A percentile compares a stretch with the other conserved stretches of the same genome.
phyloP scores from a whole-genome alignment of 2,113 vertebrate genomes.

The Rhinopomastus cyanomelas region DNA sequence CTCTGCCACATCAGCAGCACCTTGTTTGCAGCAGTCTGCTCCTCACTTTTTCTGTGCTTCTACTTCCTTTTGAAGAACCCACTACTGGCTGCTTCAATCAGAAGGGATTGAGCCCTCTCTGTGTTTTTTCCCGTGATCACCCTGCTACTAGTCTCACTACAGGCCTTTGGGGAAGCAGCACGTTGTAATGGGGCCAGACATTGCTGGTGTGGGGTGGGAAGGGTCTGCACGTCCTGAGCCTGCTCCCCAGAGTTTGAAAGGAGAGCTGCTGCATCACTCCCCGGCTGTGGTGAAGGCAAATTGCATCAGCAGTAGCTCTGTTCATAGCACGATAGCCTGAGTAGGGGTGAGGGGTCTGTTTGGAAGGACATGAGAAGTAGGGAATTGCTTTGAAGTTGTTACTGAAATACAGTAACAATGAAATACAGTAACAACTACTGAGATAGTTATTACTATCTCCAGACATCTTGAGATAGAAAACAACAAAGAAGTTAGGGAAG shows the following conservation, averaged over 20 bases:
- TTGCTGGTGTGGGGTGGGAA: background rate
- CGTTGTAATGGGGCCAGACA: too few relatives aligned
- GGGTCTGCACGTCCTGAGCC: rapidly evolving
- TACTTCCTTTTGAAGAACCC: background rate
- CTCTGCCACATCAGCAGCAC: background rate
- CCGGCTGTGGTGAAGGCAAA: background rate
- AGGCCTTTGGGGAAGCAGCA: background rate
- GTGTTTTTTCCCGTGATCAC: background rate
- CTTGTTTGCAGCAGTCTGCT: too few relatives aligned
- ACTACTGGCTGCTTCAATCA: background rate
- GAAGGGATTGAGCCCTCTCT: background rate
- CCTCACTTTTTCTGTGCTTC: background rate
- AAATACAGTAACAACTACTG: too few relatives aligned
- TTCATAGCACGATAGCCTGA: rapidly evolving
- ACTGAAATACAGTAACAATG: background rate
- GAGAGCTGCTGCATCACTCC: background rate
- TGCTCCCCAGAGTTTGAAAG: background rate
- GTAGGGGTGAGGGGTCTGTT: background rate
- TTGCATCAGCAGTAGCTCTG: rapidly evolving
- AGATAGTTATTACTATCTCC: too few relatives aligned
- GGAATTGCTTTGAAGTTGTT: background rate
- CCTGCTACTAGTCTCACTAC: background rate
- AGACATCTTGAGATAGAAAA: background rate
- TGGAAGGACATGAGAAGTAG: background rate
- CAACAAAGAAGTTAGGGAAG: background rate